These are phyloP conservation scores for Colletes collaris DNA, from an alignment of 2,888 invertebrate genomes.

Conservation along the genomic window DNA sequence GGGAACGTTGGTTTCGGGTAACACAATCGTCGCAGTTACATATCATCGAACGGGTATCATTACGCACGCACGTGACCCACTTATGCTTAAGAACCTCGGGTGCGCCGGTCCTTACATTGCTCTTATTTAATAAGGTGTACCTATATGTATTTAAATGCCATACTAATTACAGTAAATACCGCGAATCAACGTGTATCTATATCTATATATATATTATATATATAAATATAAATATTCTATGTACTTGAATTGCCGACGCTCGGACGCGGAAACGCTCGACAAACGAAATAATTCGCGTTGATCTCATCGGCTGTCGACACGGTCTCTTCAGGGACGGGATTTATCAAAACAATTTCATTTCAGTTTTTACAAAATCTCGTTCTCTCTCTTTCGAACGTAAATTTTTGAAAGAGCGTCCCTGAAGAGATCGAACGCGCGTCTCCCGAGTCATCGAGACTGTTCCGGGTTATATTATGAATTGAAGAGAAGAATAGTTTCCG, in stretches of 20 bases:
- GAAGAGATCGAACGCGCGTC: background rate
- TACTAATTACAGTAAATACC: conserved; percentile 77
- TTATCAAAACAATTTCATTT: no score
- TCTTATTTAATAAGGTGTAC: conserved; percentile 73
- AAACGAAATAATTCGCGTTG: conserved; percentile 59
- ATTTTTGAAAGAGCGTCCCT: background rate
- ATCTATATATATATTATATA: conserved; percentile 55
- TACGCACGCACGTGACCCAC: conserved; percentile 49
- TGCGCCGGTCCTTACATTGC: conserved; percentile 58
- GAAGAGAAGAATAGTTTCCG: conserved; percentile 46
- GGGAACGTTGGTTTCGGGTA: conserved; percentile 26
- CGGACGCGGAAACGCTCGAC: conserved; percentile 36
- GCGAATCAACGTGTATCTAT: conserved; percentile 70
- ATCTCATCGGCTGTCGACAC: conserved; percentile 59
- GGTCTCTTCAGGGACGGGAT: background rate
- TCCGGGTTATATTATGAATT: conserved; percentile 16
- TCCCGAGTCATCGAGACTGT: background rate
- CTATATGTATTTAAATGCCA: conserved; percentile 79
- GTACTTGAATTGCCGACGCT: conserved; percentile 48
- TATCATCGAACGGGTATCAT: conserved; percentile 49
- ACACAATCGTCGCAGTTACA: conserved; percentile 32
- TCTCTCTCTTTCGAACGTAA: background rate
- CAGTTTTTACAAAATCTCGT: no score
- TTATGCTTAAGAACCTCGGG: conserved; percentile 53
- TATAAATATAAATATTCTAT: conserved; percentile 62